These are phyloP conservation scores for Nasalis larvatus DNA, from an alignment of 2,113 vertebrate genomes.

Conservation along the genomic window DNA sequence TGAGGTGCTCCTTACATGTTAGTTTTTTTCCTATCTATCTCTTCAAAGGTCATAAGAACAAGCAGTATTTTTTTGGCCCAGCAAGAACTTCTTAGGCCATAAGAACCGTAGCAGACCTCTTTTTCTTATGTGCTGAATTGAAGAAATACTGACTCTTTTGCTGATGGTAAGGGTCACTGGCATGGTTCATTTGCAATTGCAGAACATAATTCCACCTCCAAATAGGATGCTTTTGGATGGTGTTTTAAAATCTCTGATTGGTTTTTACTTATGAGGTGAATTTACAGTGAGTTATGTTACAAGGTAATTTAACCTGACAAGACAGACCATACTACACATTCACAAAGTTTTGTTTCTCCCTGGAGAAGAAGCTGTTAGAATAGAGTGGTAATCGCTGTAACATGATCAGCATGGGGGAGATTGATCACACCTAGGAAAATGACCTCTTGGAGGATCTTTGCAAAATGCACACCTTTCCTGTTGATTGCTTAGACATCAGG, in stretches of 20 bases:
- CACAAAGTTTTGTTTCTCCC: constrained; percentile 61
- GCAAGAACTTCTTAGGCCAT: neutral
- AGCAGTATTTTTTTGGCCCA: neutral
- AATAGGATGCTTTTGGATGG: constrained; percentile 46
- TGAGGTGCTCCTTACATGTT: neutral
- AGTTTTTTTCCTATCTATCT: neutral
- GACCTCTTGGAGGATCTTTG: constrained; percentile 65
- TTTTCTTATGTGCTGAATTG: neutral
- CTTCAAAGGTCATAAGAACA: constrained; percentile 10
- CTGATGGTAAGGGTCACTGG: neutral
- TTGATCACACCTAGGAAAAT: constrained; percentile 75
- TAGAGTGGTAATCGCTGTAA: constrained; percentile 59
- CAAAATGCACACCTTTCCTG: constrained; percentile 72
- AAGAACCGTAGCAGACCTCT: neutral
- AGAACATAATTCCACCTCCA: constrained; percentile 33
- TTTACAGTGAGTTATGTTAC: constrained; percentile 67
- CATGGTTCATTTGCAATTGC: constrained; percentile 56
- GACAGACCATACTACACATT: constrained; percentile 43
- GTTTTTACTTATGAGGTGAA: constrained; percentile 72
- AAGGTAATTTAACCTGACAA: constrained; percentile 68
- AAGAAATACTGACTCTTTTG: constrained; percentile 14
- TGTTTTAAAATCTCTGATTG: constrained; percentile 57
- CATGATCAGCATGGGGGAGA: constrained; percentile 75
- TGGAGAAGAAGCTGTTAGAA: constrained; percentile 66
- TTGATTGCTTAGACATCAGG: constrained; percentile 77